Evolutionary conservation across 92 coral and sea anemone species (phyloP), one percentile per base, ranked within the genome.

Genomic region (Epizoanthus scotinus): DNA sequence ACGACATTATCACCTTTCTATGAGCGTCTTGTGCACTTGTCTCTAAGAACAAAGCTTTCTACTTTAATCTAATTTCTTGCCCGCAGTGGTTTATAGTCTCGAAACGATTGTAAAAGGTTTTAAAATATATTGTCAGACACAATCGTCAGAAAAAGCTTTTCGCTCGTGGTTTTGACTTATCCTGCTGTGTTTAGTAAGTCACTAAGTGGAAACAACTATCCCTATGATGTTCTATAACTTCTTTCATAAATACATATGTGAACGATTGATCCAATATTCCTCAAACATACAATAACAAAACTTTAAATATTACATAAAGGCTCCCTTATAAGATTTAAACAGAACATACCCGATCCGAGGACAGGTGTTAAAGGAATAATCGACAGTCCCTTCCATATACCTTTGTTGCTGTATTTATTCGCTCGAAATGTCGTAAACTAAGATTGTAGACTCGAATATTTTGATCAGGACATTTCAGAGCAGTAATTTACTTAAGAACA

Each of bases 1-100:
- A 71, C 20, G 17, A 53, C 47, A 61, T 59, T 74, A 75, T 77
- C 83, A 86, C 63, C 55, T 55, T 52, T n/a, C 26, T 18, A 19
- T 49, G 3, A 36, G 25, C 18, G 47, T 73, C 57, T 54, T 3
- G 52, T 2, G 52, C 2, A 47, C 52, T 47, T 13, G 52, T 47
- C 14, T 8, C 52, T 47, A 47, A 15, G 52, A 47, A 47, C 52
- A 13, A 10, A 10, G 22, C 34, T 38, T 18, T 75, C 59, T 25
- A 53, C 44, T 49, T 21, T 34, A 31, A 24, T 60, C 59, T 53
- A 21, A 58, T 20, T 75, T 21, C 67, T 59, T 38, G 68, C 56
- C 67, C 26, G 63, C 47, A 59, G 68, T 47, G 40, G 40, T 10
- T n/a, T n/a, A n/a, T 55, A 29, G 50, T 36, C 59, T 57, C 21